phyloP scores from a whole-genome alignment of 2,888 invertebrate species.

The Hedya salicella region DNA sequence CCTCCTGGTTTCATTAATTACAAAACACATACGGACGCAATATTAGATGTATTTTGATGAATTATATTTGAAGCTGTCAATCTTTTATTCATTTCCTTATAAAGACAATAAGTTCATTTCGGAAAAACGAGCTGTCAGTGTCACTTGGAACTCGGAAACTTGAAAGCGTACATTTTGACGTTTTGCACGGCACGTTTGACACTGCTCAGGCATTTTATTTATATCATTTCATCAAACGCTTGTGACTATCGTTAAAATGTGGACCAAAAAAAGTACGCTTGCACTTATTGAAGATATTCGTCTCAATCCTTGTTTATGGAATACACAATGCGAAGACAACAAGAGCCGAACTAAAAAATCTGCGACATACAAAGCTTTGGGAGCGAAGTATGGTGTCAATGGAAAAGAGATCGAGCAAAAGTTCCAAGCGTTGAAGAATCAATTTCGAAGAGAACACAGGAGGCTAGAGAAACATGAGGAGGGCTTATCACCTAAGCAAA shows the following conservation, averaged over 20 bases:
- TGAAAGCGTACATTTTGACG: too few relatives aligned
- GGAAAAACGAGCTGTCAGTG: too few relatives aligned
- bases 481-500: constrained; percentile 39
- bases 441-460: constrained; percentile 37
- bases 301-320: constrained; percentile 35
- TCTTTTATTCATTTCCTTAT: too few relatives aligned
- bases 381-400: constrained; percentile 29
- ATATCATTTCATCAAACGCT: constrained; percentile 4
- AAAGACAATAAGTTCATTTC: too few relatives aligned
- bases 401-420: constrained; percentile 36
- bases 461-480: constrained; percentile 33
- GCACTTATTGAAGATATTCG: constrained; percentile 42
- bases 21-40: too few relatives aligned
- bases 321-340: constrained; percentile 22
- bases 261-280: constrained; percentile 40
- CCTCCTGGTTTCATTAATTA: too few relatives aligned
- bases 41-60: too few relatives aligned
- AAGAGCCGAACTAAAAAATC: constrained; percentile 17
- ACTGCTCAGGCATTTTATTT: constrained; percentile 28
- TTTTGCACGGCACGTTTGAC: not conserved
- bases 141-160: too few relatives aligned
- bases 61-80: too few relatives aligned
- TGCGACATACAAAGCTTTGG: constrained; percentile 17
- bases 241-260: constrained; percentile 32
- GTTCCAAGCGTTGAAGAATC: constrained; percentile 38